These are phyloP conservation scores for Sus scrofa DNA, from an alignment of 2,113 vertebrate genomes.

Conservation along the genomic window T2T-Sscrofa CM000816.6:24358001-24358500, in stretches of 20 bases:
- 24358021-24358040: background rate
- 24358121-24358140: background rate
- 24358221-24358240: background rate
- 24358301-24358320: background rate
- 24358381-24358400: background rate
- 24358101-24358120: background rate
- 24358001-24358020: slow-evolving; percentile 55
- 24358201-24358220: background rate
- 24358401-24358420: background rate
- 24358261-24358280: background rate
- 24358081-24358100: background rate
- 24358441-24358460: background rate
- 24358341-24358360: background rate
- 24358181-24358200: background rate
- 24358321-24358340: background rate
- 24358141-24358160: background rate
- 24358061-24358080: slow-evolving; percentile 54
- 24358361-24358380: no score
- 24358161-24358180: background rate
- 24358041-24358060: slow-evolving; percentile 36
- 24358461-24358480: background rate
- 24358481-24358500: background rate
- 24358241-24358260: background rate
- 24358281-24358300: background rate
- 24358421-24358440: background rate